These are phyloP conservation scores for Bombus fervidus DNA, from an alignment of 1,140 invertebrate genomes.

Conservation along the genomic window DNA sequence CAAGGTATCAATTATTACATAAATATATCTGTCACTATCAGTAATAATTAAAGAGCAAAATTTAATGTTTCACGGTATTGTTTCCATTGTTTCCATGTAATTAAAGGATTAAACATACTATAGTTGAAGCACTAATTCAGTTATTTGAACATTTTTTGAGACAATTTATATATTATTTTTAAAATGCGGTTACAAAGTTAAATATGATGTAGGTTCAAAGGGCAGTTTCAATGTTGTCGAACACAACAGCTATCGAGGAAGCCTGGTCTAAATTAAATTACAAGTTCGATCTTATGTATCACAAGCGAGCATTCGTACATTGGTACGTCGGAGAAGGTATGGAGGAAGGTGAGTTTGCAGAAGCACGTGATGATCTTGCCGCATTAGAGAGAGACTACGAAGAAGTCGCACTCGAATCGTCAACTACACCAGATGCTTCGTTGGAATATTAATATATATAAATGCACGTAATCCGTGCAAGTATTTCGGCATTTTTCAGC, in stretches of 20 bases:
- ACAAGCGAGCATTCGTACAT: slow-evolving; percentile 90
- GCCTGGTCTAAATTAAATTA: slow-evolving; percentile 88
- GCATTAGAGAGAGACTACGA: slow-evolving; percentile 88
- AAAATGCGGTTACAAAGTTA: neutral
- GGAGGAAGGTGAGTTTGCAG: slow-evolving; percentile 88
- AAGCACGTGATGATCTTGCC: slow-evolving; percentile 81
- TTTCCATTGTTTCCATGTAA: neutral
- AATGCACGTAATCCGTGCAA: neutral
- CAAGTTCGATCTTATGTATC: slow-evolving; percentile 90
- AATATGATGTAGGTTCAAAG: slow-evolving; percentile 75
- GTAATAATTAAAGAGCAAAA: neutral
- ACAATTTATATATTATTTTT: neutral
- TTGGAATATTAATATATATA: slow-evolving; percentile 27
- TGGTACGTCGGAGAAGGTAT: slow-evolving; percentile 92
- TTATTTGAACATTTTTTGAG: neutral
- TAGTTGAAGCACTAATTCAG: neutral
- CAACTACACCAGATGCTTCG: slow-evolving; percentile 55
- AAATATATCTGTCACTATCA: neutral
- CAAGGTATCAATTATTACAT: slow-evolving; percentile 73
- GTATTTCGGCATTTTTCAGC: neutral
- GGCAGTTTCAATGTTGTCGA: slow-evolving; percentile 83
- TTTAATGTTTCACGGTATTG: neutral
- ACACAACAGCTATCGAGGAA: slow-evolving; percentile 88
- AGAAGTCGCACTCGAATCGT: slow-evolving; percentile 81
- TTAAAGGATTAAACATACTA: neutral